Evolutionary conservation across 1,140 invertebrate genomes (phyloP), one percentile per base, ranked within the genome.

Genomic region (Leguminivora glycinivorella): DNA sequence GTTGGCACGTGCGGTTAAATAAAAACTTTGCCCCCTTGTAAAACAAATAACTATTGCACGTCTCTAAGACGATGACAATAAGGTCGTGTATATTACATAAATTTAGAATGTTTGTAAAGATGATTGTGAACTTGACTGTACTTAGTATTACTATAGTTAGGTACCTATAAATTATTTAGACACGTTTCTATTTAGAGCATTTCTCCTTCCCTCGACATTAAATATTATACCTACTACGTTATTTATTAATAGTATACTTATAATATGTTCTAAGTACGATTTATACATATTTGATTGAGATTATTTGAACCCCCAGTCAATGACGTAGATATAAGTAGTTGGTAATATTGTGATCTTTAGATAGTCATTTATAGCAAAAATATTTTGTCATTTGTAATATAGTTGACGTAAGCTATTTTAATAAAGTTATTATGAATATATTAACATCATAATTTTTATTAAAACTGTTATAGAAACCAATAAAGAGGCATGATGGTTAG

Each of bases 271-370:
- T 52, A 52, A 52, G 47, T 22, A 7, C 47, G 19, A 52, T 22
- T 22, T 52, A 52, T 52, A 22, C 14, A 19, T 47, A 19, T 47
- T 17, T 52, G 7, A 52, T 52, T 63, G 58, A 63, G 58, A 63
- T 63, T 63, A 63, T 63, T 9, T 63, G 31, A 63, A 4, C 6
- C 26, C 26, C 58, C 58, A 63, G 58, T 63, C 58, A 63, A 63
- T 63, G 19, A 34, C 14, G 29, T 63, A 63, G 58, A n/a, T 29
- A 14, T 63, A 52, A 52, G 47, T 52, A 52, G 47, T n/a, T 22
- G 7, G 7, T 52, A 63, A 63, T 63, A 63, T 63, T 63, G 58
- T 63, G 58, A 63, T 63, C 47, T 63, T 63, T 63, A 63, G 58
- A 63, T 63, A 63, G 58, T 63, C 58, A 63, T 63, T 63, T 63